A percentile compares a stretch with the other conserved stretches of the same genome.
Conservation (phyloP, 2,888 invertebrate genomes). For the Limnephilus auricula region DNA sequence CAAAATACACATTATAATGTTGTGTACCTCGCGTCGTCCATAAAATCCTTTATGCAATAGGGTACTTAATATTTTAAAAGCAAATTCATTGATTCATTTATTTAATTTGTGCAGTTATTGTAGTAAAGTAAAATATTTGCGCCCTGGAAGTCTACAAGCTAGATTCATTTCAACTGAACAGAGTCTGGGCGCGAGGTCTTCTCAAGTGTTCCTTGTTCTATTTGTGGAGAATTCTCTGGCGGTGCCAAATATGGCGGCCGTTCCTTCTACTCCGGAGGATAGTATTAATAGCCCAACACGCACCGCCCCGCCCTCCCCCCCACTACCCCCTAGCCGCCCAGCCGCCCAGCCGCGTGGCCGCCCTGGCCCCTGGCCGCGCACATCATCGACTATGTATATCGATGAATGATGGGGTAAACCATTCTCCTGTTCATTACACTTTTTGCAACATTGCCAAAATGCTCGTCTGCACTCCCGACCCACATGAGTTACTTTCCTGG, state of each 20-base stretch:
- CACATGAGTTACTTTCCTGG: slow-evolving; percentile 45
- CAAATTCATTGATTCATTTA: neutral
- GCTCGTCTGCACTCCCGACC: slow-evolving; percentile 22
- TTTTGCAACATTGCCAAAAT: slow-evolving; percentile 58
- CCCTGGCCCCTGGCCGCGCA: slow-evolving; percentile 8
- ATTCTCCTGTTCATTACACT: slow-evolving; percentile 40
- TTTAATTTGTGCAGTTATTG: neutral
- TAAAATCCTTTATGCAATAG: neutral
- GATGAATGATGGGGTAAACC: slow-evolving; percentile 63
- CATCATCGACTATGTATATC: slow-evolving; percentile 57
- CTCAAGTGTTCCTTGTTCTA: slow-evolving; percentile 61
- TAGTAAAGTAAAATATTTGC: neutral
- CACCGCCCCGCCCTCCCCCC: slow-evolving; percentile 28
- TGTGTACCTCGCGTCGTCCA: no score
- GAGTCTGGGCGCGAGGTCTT: slow-evolving; percentile 50
- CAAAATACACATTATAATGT: no score
- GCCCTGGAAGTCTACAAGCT: slow-evolving; percentile 11
- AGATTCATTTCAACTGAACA: slow-evolving; percentile 44
- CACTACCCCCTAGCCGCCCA: neutral
- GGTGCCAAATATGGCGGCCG: slow-evolving; percentile 65
- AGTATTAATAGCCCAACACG: slow-evolving; percentile 49
- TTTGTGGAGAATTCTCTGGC: slow-evolving; percentile 54
- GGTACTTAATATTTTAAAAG: neutral
- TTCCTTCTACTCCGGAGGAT: slow-evolving; percentile 33
- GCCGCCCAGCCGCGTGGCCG: slow-evolving; percentile 18